Evolutionary conservation across 2,888 invertebrate genomes (phyloP), one percentile per base, ranked within the genome.

Genomic region (Coleophora flavipennella): DNA sequence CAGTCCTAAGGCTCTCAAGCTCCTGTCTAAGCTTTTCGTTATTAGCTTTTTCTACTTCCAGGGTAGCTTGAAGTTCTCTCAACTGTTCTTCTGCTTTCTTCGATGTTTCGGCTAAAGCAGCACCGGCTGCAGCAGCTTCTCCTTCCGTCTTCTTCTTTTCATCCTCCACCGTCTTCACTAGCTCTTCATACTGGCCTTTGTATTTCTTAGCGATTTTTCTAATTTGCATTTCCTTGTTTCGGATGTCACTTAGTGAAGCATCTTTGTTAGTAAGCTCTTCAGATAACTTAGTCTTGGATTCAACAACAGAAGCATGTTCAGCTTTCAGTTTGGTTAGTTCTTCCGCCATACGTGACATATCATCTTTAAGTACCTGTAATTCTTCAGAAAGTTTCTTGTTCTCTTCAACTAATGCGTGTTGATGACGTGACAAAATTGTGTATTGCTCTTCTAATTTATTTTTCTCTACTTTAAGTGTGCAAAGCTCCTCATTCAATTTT

Each of bases 181-280:
- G 80, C 52, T 94, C 94, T 62, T 93, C 92, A 64, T 88, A 95
- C 52, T 92, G 93, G 8, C 89, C 91, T 71, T 96, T 97, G 67
- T 97, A 97, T 59, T 95, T 95, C 59, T 95, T 93, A 6, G 96
- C 97, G 50, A 97, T 94, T 67, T 94, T 95, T 51, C 94, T 89
- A 31, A 94, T 90, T 65, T 92, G 90, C 48, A 89, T 75, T 67
- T 91, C 91, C 53, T 91, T 91, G 55, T 88, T 91, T 46, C 87
- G 87, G 11, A 90, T 88, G 50, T 93, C 92, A 31, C 86, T 87
- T 10, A 92, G 74, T 14, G 88, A 79, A 1, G 87, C 88, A 49
- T 92, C 91, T 62, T 92, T 93, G 12, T 79, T 85, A 6, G 87
- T 78, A 3, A 91, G 59, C 37, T 92, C 91, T 57, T 92, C 91